Evolutionary conservation across 2,113 vertebrate genomes (phyloP), one percentile per base, ranked within the genome.

Genomic region (Prochilodus magdalenae): DNA sequence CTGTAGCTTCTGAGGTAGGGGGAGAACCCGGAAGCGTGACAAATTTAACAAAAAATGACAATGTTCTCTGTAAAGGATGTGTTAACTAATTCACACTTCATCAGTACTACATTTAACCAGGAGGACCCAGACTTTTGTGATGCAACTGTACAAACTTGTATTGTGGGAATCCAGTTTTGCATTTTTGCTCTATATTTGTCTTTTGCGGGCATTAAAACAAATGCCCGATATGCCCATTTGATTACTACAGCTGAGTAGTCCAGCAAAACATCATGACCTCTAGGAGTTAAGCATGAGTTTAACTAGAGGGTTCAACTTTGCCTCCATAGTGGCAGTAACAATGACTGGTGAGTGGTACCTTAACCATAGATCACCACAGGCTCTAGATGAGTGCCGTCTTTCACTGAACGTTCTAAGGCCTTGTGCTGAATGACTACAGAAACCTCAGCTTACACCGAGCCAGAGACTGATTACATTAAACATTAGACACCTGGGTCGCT

Each of bases 401-500:
- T n/a, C n/a, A 36, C 60, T 57, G 30, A 40, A n/a, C 59, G 1
- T 30, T 36, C 12, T 66, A 20, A 26, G 51, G 59, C 22, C 44
- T 62, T 20, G 22, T 40, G 16, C 51, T 79, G 15, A 65, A 29
- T 65, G 27, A 30, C 27, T 8, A 26, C 55, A 60, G 57, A 62
- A 71, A n/a, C 36, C 22, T 40, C 26, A 65, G 63, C 69, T 26
- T 71, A 12, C 49, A 55, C 40, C 4, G 27, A n/a, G 29, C 40
- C 27, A 66, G 62, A 44, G 5, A 44, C 4, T 67, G 27, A 24
- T 51, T 57, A 49, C 75, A 51, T 60, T 60, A 26, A 26, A n/a
- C n/a, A n/a, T n/a, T n/a, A 24, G 14, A 6, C 57, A 60, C 57
- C 57, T 60, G 57, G 57, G 57, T 74, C 51, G 55, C 79, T 75